Conservation (phyloP, 2,113 vertebrate species). For the Ibidorhyncha struthersii region DNA sequence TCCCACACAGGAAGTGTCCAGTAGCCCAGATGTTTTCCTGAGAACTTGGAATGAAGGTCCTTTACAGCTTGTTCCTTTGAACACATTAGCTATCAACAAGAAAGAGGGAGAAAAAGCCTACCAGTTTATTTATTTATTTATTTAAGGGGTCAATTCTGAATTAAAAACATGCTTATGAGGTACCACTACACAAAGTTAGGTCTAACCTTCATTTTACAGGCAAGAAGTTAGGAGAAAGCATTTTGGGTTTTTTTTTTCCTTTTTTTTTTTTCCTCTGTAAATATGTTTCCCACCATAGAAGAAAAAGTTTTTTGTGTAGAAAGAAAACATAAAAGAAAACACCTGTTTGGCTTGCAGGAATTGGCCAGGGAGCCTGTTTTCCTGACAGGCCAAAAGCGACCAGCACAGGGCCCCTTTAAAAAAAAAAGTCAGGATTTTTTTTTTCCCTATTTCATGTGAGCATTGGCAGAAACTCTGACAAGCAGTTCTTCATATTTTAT, state of each 20-base stretch:
- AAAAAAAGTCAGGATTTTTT: conserved; percentile 78
- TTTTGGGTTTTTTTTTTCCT: background rate
- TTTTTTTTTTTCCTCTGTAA: background rate
- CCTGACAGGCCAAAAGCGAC: conserved; percentile 73
- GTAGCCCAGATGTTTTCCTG: background rate
- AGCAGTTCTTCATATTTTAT: conserved; percentile 97
- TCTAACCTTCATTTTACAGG: background rate
- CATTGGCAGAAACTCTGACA: conserved; percentile 94
- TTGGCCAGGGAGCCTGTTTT: conserved; percentile 58
- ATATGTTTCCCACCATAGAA: conserved; percentile 38
- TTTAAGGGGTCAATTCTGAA: background rate
- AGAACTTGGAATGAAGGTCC: background rate
- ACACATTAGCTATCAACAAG: background rate
- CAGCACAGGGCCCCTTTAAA: conserved; percentile 75
- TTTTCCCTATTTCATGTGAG: conserved; percentile 79
- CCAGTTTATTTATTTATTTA: background rate
- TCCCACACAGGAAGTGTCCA: background rate
- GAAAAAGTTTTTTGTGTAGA: background rate
- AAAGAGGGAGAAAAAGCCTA: background rate
- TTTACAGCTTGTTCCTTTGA: background rate
- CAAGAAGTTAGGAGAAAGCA: background rate
- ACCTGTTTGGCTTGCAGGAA: conserved; percentile 84
- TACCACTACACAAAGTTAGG: background rate
- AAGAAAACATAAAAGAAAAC: conserved; percentile 79
- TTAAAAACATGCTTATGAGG: background rate